Conservation (phyloP, 2,888 invertebrate species). For the Hirtodrosophila histrioides region DNA sequence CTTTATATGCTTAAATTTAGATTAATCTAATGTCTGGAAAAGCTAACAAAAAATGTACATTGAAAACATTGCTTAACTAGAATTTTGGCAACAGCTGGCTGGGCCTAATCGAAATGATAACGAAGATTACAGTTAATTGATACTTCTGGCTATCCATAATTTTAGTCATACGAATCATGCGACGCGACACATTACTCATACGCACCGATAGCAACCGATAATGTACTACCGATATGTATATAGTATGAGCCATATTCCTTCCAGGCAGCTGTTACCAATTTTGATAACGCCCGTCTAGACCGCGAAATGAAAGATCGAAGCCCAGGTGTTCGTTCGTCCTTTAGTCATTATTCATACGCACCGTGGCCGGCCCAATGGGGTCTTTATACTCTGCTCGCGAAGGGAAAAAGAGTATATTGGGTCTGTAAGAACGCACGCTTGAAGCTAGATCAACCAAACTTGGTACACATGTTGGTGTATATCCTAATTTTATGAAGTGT, state of each 20-base stretch:
- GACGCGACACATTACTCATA: constrained; percentile 4
- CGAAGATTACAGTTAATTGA: constrained; percentile 3
- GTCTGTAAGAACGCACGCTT: no score
- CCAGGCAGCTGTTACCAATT: neutral
- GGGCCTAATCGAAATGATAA: neutral
- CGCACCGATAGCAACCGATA: constrained; percentile 9
- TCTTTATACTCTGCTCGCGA: neutral
- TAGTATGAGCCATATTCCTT: neutral
- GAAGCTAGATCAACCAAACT: no score
- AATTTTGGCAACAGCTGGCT: neutral
- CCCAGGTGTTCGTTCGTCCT: constrained; percentile 28
- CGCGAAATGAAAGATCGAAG: neutral
- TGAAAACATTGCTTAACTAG: no score
- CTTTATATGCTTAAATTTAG: no score
- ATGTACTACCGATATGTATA: neutral
- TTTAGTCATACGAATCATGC: constrained; percentile 13
- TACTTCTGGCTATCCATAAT: constrained; percentile 7
- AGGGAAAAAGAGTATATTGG: no score
- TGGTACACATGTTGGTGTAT: no score
- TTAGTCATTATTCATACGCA: constrained; percentile 51
- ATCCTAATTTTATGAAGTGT: no score
- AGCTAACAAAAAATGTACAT: no score
- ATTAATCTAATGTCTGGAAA: no score
- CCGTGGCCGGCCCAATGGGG: neutral
- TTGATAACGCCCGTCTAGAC: constrained; percentile 7